Evolutionary conservation across 53 echinoderm and acorn worm genomes (phyloP), one percentile per base, ranked within the genome.

Genomic region (Arbacia lixula): DNA sequence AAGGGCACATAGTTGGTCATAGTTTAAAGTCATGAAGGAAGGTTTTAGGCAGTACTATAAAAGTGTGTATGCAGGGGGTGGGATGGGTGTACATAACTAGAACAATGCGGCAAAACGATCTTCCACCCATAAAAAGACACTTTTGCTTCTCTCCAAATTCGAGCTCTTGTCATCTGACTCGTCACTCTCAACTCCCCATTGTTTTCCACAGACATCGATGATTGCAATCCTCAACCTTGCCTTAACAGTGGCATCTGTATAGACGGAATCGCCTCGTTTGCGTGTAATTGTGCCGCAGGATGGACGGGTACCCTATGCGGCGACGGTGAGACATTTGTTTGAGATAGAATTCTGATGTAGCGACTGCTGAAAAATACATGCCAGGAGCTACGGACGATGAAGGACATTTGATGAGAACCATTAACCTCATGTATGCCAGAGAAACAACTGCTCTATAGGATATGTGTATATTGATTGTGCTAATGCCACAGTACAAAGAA

Each of bases 201-300:
- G 49, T n/a, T 57, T 6, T 27, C 17, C 11, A 2, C 43, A 69
- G 69, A 69, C 34, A 69, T 69, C 25, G 14, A 69, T 9, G 69
- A 69, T 16, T 69, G 69, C 29, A 28, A 1, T 14, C 29, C 69
- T 16, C 10, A 5, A 4, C 69, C 69, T 12, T 69, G 69, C 27
- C 11, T 1, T 14, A 69, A 69, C 21, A 43, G 46, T 27, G 69
- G 43, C 6, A 69, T 42, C 46, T 69, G 69, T 29, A 69, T 69
- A 14, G 43, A 69, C 43, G 43, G 29, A 28, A 28, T 42, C 3
- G 43, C 40, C 46, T 1, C 14, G 1, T 69, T 69, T 25, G 16
- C 27, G 27, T 69, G 69, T 25, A 27, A 26, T 14, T 69, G 69
- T 21, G 10, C 3, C 2, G 69, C 39, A n/a, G 66, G 66, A 2